Evolutionary conservation across 1,140 invertebrate genomes (phyloP).

Genomic region (Atta cephalotes): DNA sequence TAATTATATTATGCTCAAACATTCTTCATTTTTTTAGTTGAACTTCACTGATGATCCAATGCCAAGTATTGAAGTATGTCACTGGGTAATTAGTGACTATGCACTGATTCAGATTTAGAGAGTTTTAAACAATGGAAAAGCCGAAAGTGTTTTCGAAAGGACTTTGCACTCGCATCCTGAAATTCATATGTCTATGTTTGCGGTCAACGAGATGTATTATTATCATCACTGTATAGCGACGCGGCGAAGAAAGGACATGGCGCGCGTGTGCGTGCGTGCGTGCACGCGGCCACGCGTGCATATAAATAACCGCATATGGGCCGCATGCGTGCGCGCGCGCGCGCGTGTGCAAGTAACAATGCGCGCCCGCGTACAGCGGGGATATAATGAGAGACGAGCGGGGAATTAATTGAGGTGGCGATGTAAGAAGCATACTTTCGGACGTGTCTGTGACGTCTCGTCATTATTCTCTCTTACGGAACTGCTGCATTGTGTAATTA

Average conservation of each 20-base stretch:
- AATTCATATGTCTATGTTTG: slow-evolving; percentile 61
- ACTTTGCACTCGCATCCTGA: slow-evolving; percentile 32
- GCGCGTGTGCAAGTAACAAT: slow-evolving; percentile 38
- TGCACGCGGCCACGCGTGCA: not conserved
- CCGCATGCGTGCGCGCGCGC: too few species aligned
- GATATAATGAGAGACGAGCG: slow-evolving; percentile 54
- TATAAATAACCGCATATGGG: too few species aligned
- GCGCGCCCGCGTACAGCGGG: not conserved
- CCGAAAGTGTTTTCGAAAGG: not conserved
- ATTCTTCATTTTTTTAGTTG: too few species aligned
- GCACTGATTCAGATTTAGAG: too few species aligned
- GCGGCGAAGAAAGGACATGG: slow-evolving; percentile 34
- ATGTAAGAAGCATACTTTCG: slow-evolving; percentile 24
- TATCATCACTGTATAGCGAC: slow-evolving; percentile 54
- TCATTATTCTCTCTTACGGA: slow-evolving; percentile 53
- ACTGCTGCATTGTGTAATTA: slow-evolving; percentile 39
- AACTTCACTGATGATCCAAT: too few species aligned
- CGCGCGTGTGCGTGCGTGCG: not conserved
- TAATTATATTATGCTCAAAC: too few species aligned
- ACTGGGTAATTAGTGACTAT: too few species aligned
- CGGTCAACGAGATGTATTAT: slow-evolving; percentile 61
- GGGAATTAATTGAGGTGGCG: slow-evolving; percentile 48
- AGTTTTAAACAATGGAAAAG: too few species aligned
- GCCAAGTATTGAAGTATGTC: too few species aligned
- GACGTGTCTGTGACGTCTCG: slow-evolving; percentile 11